Base-by-base conservation (phyloP, 2,113 vertebrate species). In the Progne subis region DNA sequence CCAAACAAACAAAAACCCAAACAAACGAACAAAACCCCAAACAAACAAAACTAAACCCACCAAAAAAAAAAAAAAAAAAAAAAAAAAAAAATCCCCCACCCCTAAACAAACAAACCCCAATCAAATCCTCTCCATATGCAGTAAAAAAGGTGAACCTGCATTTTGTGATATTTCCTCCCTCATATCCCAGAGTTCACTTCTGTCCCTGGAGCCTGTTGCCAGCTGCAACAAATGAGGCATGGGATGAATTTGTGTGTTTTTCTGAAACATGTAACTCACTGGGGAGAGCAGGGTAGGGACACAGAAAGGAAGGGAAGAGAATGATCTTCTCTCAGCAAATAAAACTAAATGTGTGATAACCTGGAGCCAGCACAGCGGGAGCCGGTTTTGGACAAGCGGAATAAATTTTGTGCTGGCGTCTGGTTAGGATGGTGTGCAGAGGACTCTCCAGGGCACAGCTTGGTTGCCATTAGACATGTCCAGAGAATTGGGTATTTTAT, bases 201-300 rank as follows among this genome's bases (percentile, higher is more conserved):
- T 32, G 24, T 93, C 89, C 78, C 76, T 56, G 55, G 94, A 87
- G 87, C 44, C 57, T 74, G 52, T 6, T 71, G 67, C n/a, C 92
- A 94, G 85, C 81, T 86, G 85, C 77, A 95, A 20, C 50, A 82
- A 94, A 96, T 91, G 94, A 97, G 83, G 95, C 94, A 83, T 89
- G 69, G 69, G 77, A 96, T 78, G 80, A 92, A 59, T 82, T 52
- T 94, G 55, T 64, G 1, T 65, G 88, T 61, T 91, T 53, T 59
- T 88, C 76, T 75, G 65, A 91, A 91, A 82, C n/a, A 64, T 9
- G 44, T 13, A 80, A 39, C 63, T 93, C 90, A n/a, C 86, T 56
- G 82, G 82, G 82, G 90, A 93, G 7, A 67, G 13, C 15, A 52
- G 55, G 16, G 32, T 6, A 90, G 76, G 69, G 79, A 53, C 60